Percentiles rank a stretch among this genome's conserved stretches.
Conservation (phyloP, 2,888 invertebrate genomes). For the Sesia apiformis region DNA sequence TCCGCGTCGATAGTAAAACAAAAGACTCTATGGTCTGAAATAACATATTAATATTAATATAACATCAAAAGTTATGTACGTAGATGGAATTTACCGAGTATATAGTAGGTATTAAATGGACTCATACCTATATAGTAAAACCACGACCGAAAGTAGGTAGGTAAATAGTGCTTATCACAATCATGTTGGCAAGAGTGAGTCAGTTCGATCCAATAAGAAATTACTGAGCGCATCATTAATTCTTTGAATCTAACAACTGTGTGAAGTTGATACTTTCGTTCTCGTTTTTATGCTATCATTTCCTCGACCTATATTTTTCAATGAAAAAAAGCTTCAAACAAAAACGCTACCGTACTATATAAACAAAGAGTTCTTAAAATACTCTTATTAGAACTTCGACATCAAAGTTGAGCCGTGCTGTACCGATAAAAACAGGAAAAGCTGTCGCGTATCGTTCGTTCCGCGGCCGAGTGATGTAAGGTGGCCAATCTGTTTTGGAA, state of each 20-base stretch:
- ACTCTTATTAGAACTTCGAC: not conserved
- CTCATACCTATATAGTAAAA: not conserved
- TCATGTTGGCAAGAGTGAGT: conserved; percentile 8
- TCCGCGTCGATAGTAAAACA: not conserved
- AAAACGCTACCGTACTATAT: not conserved
- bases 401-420: not conserved
- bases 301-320: not conserved
- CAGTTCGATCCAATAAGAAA: conserved; percentile 8
- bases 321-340: not conserved
- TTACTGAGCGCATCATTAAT: not conserved
- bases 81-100: too few species aligned
- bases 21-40: not conserved
- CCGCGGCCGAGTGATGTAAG: conserved; percentile 35
- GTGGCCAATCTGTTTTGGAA: conserved; percentile 39
- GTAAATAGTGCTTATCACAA: conserved; percentile 14
- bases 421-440: not conserved
- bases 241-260: not conserved
- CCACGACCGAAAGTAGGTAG: conserved; percentile 8
- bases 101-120: too few species aligned
- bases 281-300: too few species aligned
- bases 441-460: not conserved
- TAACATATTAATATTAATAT: too few species aligned
- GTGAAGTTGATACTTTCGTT: too few species aligned
- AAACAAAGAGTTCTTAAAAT: not conserved
- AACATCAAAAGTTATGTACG: too few species aligned